Base-by-base conservation (phyloP, 2,888 invertebrate genomes). In the Standfussiana lucernea region DNA sequence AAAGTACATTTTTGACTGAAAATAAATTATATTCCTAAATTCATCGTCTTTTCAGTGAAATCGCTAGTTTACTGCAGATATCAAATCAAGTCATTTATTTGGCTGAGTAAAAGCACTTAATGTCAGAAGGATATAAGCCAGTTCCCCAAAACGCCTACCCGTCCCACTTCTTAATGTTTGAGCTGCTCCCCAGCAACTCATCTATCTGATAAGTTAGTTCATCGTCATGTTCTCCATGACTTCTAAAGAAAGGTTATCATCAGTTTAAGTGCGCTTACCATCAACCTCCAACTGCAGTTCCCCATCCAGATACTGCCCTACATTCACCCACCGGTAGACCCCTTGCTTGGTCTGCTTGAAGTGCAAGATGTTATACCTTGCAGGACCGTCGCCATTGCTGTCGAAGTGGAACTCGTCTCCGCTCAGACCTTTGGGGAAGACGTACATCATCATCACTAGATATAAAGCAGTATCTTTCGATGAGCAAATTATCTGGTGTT, bases 281-380 rank as follows among this genome's bases (percentile, higher is more conserved):
- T 98, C 97, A 97, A 98, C 97, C 92, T 98, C 97, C n/a, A 99
- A 96, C 69, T 97, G 96, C 21, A 99, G 97, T 89, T 98, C 98
- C 35, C 98, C 99, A 89, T 99, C 98, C 84, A 98, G 96, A 92
- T 99, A 99, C 93, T 98, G 98, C 0, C 99, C 99, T 0, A 99
- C 99, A 83, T 98, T 97, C 53, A 99, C 97, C 99, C 99, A 99
- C 83, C 98, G 97, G 95, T 98, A 99, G 83, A 97, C 97, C 0
- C 98, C 98, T 0, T 97, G 97, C 2, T 97, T 95, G 15, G 97
- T 97, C 92, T 99, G 99, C 93, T 99, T 99, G 97, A 99, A 99
- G 95, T 99, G 99, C 80, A 99, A 98, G 88, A 99, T 99, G 93
- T 99, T 98, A 97, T 99, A 99, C 62, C 99, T 97, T 0, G 99